Evolutionary conservation across 2,113 vertebrate genomes (phyloP), one percentile per base, ranked within the genome.

Genomic region (Passer montanus): DNA sequence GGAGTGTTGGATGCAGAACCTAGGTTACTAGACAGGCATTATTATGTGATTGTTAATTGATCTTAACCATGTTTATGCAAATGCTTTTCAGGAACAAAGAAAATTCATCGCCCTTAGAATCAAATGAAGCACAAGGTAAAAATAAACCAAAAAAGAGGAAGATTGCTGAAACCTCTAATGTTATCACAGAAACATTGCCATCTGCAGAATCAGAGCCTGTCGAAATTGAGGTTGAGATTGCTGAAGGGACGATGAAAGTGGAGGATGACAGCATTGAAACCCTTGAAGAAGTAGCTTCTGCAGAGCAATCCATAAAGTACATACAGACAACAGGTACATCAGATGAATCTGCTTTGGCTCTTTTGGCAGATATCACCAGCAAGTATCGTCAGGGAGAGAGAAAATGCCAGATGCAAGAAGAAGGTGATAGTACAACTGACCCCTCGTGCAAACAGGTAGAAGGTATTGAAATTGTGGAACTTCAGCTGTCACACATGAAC

Each of bases 361-460:
- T 99, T 84, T 97, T 99, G 76, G 99, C 99, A 20, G 99, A 99
- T 95, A 99, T 99, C 83, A 99, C 99, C 93, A 99, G 99, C 97
- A 99, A 99, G 96, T 99, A 99, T 97, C 99, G 99, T 74, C 99
- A 99, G 30, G 99, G 98, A 62, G 98, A 99, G 73, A 98, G 97
- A 86, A 98, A 98, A 96, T 97, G 97, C 89, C 97, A 98, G 84
- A 87, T 98, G 59, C 94, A 98, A 89, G 98, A 98, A 86, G 98
- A 97, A 91, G 94, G 93, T 87, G 97, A 96, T 89, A 98, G 70
- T 95, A 91, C 96, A 58, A 94, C 98, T 83, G 99, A 99, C 94
- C 96, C 98, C 13, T 98, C 98, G 3, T 98, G 98, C 95, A 99
- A 99, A 97, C 98, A 99, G 90, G 98, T 99, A 97, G 99, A 99